Percentiles rank a stretch among this genome's conserved stretches.
Conservation (phyloP, 2,888 invertebrate genomes). For the Erebia palarica region DNA sequence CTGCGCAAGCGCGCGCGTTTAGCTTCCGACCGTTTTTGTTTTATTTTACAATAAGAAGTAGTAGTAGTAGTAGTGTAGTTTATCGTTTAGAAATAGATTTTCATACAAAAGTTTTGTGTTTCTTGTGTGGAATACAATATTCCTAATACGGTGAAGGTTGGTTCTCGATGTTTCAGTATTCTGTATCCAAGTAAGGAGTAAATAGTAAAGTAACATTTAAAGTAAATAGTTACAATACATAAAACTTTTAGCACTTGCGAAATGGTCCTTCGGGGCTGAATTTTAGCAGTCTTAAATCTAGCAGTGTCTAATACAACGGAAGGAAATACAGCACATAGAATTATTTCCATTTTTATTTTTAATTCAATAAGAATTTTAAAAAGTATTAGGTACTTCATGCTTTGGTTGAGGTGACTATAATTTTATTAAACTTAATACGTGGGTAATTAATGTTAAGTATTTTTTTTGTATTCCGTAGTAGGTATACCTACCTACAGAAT, state of each 20-base stretch:
- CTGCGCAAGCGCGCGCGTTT: constrained; percentile 61
- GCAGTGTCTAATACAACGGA: neutral
- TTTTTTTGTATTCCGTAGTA: too few relatives aligned
- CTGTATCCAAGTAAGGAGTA: neutral
- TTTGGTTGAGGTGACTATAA: too few relatives aligned
- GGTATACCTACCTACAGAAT: too few relatives aligned
- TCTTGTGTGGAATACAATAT: constrained; percentile 7
- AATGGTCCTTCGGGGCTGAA: constrained; percentile 17
- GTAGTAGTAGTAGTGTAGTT: too few relatives aligned
- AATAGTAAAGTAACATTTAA: neutral
- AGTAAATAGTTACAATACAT: neutral
- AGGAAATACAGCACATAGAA: neutral
- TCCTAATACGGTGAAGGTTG: constrained; percentile 11
- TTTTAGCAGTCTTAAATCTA: neutral
- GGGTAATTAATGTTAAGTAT: too few relatives aligned
- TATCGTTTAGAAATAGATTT: constrained; percentile 20
- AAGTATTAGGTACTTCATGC: too few relatives aligned
- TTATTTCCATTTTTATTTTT: neutral
- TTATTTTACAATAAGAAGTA: constrained; percentile 20
- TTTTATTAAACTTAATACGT: too few relatives aligned
- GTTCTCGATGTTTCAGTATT: constrained; percentile 11
- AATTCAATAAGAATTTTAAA: too few relatives aligned
- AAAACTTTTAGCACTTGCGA: constrained; percentile 17
- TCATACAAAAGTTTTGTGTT: constrained; percentile 8
- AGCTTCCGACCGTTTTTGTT: constrained; percentile 43